Evolutionary conservation across 2,113 vertebrate species (phyloP), one percentile per base, ranked within the genome.

Genomic region (Chionis minor): DNA sequence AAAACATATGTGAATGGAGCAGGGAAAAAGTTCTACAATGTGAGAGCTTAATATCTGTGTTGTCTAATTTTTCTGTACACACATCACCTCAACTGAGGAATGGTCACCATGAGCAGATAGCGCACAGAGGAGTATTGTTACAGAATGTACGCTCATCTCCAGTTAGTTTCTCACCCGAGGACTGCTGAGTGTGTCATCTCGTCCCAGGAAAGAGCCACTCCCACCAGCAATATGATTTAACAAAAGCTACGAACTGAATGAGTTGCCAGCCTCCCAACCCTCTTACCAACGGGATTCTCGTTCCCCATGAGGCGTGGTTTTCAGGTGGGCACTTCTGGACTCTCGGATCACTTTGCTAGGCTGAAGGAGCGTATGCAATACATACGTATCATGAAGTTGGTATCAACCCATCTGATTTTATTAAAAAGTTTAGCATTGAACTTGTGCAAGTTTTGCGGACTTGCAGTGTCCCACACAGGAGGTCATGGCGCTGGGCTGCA

Each of bases 271-370:
- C 73, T 85, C 61, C 44, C 63, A 91, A 94, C 16, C 22, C 49
- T 69, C 44, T 20, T 65, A 14, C 28, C 61, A 22, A 19, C 8
- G 30, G 44, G 65, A 85, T 84, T 61, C 21, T 51, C 21, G 11
- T 82, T 67, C 27, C 40, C 35, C 0, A 0, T 0, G 0, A 71
- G 40, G 24, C 67, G 28, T 79, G 55, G 30, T 62, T 93, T 89
- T 95, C 40, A 52, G 75, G 61, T 49, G 49, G 59, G 21, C 24
- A 6, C 28, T 89, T 51, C 15, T 19, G 16, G 52, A 27, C 65
- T 75, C 61, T 72, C 16, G 0, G 44, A 19, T 69, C 89, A n/a
- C 33, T 79, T 71, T 62, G 21, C 20, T 71, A 44, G 32, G 71
- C 27, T 85, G 78, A 92, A 85, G 71, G 33, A 92, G 12, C 3